Evolutionary conservation across 2,888 invertebrate genomes (phyloP), one percentile per base, ranked within the genome.

Genomic region (Drosophila fulvimacula): DNA sequence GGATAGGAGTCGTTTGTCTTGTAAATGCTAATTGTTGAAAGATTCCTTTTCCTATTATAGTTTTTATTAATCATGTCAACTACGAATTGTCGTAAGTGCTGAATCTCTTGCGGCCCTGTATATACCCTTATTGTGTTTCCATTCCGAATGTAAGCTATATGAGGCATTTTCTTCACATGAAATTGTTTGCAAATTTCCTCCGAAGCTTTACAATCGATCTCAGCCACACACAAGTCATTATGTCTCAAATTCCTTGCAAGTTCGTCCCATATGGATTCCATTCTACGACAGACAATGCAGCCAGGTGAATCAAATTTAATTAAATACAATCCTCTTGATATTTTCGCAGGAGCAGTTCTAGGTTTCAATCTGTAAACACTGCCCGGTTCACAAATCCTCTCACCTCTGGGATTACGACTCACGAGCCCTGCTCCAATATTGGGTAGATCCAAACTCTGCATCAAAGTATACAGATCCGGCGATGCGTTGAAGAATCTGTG

Each of bases 231-330:
- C 0, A 71, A 3, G 0, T 11, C 3, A 0, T 38, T 0, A 9
- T 21, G 13, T 0, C 11, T 5, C 39, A 74, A 1, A 0, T n/a
- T 10, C 0, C 0, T 17, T 1, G 71, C 60, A 0, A 71, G 19
- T 10, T 56, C 0, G 0, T 1, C 36, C 69, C 74, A 71, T 0
- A 1, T 10, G 1, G 42, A 19, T 0, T 7, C 3, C 5, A 74
- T 5, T 2, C 0, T 0, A 0, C 0, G 4, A 19, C 74, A 68
- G 1, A 24, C 10, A 0, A 3, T 3, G 13, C 75, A 71, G 0
- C 0, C 21, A 2, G 21, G n/a, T 0, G n/a, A 19, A 17, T 11
- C 67, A 19, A 71, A 68, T 13, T 68, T 59, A 0, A 71, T 19
- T 0, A 68, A 60, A 39, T 6, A 68, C 5, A 0, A 34, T 2